These are phyloP conservation scores for Myopa testacea DNA, from an alignment of 2,888 invertebrate species.

Conservation along the genomic window DNA sequence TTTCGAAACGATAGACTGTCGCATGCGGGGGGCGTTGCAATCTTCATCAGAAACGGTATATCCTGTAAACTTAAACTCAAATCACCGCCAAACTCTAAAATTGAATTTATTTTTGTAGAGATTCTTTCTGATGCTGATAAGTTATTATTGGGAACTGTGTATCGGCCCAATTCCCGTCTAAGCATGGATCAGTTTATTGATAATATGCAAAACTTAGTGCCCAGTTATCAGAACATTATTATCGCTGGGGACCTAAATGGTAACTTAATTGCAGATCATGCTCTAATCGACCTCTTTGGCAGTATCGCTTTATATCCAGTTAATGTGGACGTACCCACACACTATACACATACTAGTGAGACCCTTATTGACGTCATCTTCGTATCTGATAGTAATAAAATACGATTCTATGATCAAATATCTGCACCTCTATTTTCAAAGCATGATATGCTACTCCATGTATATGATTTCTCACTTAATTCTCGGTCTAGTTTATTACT, in stretches of 20 bases:
- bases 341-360: too few species aligned
- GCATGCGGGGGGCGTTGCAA: not conserved
- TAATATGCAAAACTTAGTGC: too few species aligned
- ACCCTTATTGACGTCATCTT: too few species aligned
- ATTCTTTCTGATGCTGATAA: not conserved
- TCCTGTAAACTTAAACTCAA: not conserved
- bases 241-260: too few species aligned
- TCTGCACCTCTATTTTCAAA: not conserved
- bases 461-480: too few species aligned
- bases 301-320: too few species aligned
- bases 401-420: constrained; percentile 9
- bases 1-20: not conserved
- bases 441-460: too few species aligned
- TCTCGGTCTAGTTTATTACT: too few species aligned
- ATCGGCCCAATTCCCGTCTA: not conserved
- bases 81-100: not conserved
- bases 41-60: not conserved
- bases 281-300: too few species aligned
- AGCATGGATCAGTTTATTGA: not conserved
- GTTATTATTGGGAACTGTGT: not conserved
- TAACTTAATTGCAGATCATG: too few species aligned
- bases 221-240: too few species aligned
- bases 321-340: too few species aligned
- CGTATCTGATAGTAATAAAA: not conserved
- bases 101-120: constrained; percentile 7